Conservation (phyloP, 2,797 vertebrate species). For the Myotis daubentonii region DNA sequence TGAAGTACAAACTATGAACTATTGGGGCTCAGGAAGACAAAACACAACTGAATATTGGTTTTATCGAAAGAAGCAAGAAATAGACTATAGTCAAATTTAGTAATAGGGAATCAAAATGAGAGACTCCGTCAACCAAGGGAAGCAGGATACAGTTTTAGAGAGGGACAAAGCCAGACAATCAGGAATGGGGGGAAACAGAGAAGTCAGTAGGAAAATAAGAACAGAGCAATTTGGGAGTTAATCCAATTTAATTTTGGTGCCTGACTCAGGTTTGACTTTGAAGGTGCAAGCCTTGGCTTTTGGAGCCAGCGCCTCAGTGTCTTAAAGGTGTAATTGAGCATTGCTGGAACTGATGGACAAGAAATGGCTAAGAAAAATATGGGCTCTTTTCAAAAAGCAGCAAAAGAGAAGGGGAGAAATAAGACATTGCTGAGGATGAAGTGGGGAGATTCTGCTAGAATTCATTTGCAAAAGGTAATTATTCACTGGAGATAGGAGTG, state of each 20-base stretch:
- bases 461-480: conserved; percentile 39
- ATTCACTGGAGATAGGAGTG: conserved; percentile 1
- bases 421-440: neutral
- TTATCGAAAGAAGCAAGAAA: neutral
- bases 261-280: neutral
- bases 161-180: neutral
- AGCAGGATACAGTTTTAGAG: neutral
- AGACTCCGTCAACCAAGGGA: neutral
- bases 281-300: neutral
- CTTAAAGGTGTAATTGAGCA: neutral
- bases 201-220: neutral
- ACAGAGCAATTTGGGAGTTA: neutral
- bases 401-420: neutral
- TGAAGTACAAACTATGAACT: neutral
- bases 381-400: neutral
- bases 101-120: neutral
- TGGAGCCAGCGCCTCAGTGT: neutral
- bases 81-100: neutral
- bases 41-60: neutral
- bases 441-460: neutral
- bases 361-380: neutral
- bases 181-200: neutral
- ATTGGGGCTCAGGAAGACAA: neutral
- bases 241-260: neutral
- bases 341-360: neutral